phyloP scores from a whole-genome alignment of 2,888 invertebrate genomes.

The Philonicus albiceps region DNA sequence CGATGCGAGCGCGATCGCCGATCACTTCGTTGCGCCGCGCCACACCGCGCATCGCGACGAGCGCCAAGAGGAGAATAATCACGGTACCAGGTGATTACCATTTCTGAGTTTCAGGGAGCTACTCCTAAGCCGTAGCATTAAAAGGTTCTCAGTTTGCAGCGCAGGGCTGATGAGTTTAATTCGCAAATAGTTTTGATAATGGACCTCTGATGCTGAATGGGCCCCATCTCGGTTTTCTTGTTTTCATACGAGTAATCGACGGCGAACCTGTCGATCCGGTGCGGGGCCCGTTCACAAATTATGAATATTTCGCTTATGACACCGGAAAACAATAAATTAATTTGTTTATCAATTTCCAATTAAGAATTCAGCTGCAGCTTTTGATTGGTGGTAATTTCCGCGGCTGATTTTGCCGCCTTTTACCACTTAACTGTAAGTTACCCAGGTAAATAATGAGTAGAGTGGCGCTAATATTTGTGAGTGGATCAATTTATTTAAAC shows the following conservation, averaged over 20 bases:
- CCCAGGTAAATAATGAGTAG: not conserved
- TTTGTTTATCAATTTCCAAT: not conserved
- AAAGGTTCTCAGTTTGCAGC: constrained; percentile 19
- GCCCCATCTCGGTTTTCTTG: not conserved
- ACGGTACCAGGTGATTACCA: constrained; percentile 33
- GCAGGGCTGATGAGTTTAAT: constrained; percentile 21
- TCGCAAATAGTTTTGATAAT: constrained; percentile 23
- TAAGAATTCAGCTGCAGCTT: not conserved
- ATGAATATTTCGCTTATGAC: not conserved
- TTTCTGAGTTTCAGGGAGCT: constrained; percentile 39
- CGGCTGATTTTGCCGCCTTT: not conserved
- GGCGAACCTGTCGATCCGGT: not conserved
- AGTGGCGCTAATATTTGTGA: not conserved
- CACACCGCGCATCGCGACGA: not conserved
- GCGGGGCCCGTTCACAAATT: not conserved
- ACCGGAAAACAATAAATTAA: not conserved
- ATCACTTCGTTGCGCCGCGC: not conserved
- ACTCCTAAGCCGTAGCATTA: constrained; percentile 3
- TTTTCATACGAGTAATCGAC: not conserved
- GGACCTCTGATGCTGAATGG: not conserved
- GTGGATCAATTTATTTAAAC: not conserved
- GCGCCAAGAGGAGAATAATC: constrained; percentile 18
- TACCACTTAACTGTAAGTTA: not conserved
- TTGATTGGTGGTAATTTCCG: not conserved
- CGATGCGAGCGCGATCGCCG: not conserved